These are phyloP conservation scores for Fistularia tabacaria DNA, from an alignment of 2,797 vertebrate species.

Conservation along the genomic window DNA sequence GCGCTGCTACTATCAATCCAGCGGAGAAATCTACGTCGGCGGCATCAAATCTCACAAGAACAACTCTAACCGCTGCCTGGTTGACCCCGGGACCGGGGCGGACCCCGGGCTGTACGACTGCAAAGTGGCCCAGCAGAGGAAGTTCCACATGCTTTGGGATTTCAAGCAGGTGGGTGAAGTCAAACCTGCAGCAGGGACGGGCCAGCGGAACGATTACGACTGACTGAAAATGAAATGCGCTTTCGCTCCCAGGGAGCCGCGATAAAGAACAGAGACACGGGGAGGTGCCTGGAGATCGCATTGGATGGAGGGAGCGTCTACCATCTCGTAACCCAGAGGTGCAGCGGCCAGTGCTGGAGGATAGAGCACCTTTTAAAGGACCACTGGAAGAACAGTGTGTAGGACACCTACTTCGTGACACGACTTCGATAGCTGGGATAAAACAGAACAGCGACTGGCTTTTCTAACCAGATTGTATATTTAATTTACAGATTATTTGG, in stretches of 20 bases:
- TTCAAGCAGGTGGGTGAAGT: slow-evolving; percentile 63
- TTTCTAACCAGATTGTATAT: too few relatives aligned
- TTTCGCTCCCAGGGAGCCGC: slow-evolving; percentile 51
- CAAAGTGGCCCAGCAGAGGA: slow-evolving; percentile 44
- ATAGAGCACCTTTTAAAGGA: slow-evolving; percentile 33
- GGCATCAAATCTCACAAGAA: slow-evolving; percentile 66
- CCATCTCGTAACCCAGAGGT: slow-evolving; percentile 55
- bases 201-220: neutral
- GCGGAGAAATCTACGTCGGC: slow-evolving; percentile 65
- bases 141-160: slow-evolving; percentile 62
- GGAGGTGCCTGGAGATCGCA: slow-evolving; percentile 62
- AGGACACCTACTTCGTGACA: too few relatives aligned
- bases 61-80: slow-evolving; percentile 65
- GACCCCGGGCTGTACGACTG: slow-evolving; percentile 56
- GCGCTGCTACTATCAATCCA: slow-evolving; percentile 53
- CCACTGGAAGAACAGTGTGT: too few relatives aligned
- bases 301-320: neutral
- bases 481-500: too few relatives aligned
- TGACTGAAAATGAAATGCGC: neutral
- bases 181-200: neutral
- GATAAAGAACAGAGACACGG: slow-evolving; percentile 66
- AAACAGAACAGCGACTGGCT: too few relatives aligned
- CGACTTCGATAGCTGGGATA: too few relatives aligned
- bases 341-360: slow-evolving; percentile 65
- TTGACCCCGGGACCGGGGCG: slow-evolving; percentile 48